A percentile compares a stretch with the other conserved stretches of the same genome.
phyloP scores from a whole-genome alignment of 2,888 invertebrate genomes.

The Alitta virens region DNA sequence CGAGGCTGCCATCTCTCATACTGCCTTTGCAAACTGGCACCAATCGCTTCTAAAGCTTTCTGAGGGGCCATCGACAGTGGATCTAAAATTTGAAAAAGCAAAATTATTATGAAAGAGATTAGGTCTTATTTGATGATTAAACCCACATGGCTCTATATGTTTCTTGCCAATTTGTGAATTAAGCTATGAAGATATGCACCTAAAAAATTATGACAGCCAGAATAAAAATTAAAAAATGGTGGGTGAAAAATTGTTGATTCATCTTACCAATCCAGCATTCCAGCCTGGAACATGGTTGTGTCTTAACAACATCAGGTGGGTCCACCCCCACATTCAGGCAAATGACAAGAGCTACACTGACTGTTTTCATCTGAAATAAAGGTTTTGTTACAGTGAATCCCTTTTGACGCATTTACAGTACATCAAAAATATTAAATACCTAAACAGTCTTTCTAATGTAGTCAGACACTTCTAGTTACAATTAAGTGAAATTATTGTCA shows the following conservation, averaged over 20 bases:
- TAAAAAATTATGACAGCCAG: no score
- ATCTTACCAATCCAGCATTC: conserved; percentile 93
- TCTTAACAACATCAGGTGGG: conserved; percentile 96
- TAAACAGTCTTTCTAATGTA: background rate
- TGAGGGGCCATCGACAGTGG: conserved; percentile 83
- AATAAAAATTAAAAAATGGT: no score
- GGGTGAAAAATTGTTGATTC: conserved; percentile 62
- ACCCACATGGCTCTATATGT: no score
- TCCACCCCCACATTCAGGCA: conserved; percentile 99
- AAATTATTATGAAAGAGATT: no score
- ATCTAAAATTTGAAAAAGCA: no score
- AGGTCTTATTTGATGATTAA: no score
- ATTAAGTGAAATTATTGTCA: no score
- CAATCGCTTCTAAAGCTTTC: conserved; percentile 91
- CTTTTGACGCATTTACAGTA: background rate
- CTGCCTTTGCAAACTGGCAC: conserved; percentile 85
- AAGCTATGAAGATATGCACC: no score
- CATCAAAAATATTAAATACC: background rate
- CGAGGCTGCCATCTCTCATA: conserved; percentile 99
- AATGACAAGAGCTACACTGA: conserved; percentile 94
- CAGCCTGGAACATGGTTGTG: conserved; percentile 89
- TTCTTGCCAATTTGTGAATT: no score
- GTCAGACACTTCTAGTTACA: background rate
- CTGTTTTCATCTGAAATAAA: conserved; percentile 85
- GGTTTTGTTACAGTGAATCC: no score